Evolutionary conservation across 2,113 vertebrate genomes (phyloP), one percentile per base, ranked within the genome.

Genomic region (Theristicus caerulescens): DNA sequence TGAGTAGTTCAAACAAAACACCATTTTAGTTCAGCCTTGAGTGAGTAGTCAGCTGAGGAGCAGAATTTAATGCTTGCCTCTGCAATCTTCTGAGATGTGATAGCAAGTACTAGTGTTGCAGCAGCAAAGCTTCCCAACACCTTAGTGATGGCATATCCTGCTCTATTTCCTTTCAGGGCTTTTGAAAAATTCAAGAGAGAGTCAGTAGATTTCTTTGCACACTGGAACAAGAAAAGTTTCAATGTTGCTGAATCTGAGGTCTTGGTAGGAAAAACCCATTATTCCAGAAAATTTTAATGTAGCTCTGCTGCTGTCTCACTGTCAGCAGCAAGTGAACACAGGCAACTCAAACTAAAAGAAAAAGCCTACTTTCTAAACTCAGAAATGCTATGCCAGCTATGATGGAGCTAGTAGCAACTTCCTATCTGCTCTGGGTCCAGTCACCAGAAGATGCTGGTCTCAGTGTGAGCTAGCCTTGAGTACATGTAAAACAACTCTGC

Each of bases 391-490:
- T 1, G 7, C 21, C 36, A 76, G 0, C 13, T 22, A 2, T 65
- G 34, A 22, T 32, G 11, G 65, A 80, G 5, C 21, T 57, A 32
- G 18, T 80, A 62, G 61, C 12, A 82, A 69, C 65, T 49, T 77
- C n/a, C 31, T 49, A 1, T 47, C 27, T 49, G 1, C 34, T 73
- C n/a, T 55, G 20, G 19, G 10, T 87, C 13, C 17, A 19, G 31
- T 36, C 31, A 62, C 25, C 17, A 29, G 58, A 57, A 36, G 34
- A 47, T 0, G 0, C 20, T 47, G 24, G 7, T 80, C 38, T 70
- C 26, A 22, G 12, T 49, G 38, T 47, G 51, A 88, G 9, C 20
- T 29, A 32, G 42, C 31, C 52, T 55, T 52, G 7, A 57, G 13
- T 49, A 54, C 9, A 16, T 0, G 0, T 44, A 13, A 44, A 94